Percentiles rank a stretch among this genome's conserved stretches.
Evolutionary conservation across 2,888 invertebrate species (phyloP).

Genomic region (Drosophila testacea): DNA sequence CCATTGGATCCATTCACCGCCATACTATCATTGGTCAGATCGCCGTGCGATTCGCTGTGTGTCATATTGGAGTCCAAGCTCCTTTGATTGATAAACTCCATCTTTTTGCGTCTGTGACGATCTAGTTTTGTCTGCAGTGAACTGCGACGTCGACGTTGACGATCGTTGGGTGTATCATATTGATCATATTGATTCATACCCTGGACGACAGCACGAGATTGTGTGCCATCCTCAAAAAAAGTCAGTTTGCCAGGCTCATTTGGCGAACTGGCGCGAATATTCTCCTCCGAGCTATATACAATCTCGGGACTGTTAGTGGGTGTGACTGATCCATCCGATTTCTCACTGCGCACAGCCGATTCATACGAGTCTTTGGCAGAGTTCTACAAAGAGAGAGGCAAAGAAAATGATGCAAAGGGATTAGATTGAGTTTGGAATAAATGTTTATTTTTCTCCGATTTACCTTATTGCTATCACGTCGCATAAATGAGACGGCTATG

Average conservation of each 20-base stretch:
- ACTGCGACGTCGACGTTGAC: conserved; percentile 84
- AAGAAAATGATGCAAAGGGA: background rate
- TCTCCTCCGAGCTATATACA: conserved; percentile 81
- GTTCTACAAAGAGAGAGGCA: conserved; percentile 58
- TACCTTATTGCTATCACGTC: conserved; percentile 84
- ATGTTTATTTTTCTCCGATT: conserved; percentile 31
- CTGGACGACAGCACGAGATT: conserved; percentile 71
- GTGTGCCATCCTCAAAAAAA: conserved; percentile 82
- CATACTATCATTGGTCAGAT: conserved; percentile 73
- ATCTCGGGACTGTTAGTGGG: conserved; percentile 79
- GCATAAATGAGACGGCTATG: conserved; percentile 84
- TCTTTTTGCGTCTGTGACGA: conserved; percentile 84
- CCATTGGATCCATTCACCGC: conserved; percentile 61
- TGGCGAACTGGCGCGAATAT: conserved; percentile 82
- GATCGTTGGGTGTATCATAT: conserved; percentile 80
- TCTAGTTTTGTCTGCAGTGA: conserved; percentile 85
- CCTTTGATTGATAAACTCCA: conserved; percentile 78
- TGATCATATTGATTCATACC: conserved; percentile 70
- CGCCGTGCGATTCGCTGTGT: conserved; percentile 66
- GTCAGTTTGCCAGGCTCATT: conserved; percentile 80
- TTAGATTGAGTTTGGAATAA: background rate
- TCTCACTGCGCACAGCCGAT: conserved; percentile 84
- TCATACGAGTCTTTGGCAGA: conserved; percentile 84
- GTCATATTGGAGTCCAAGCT: conserved; percentile 67
- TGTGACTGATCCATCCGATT: conserved; percentile 82